phyloP scores from a whole-genome alignment of 2,888 invertebrate species.

The Peribatodes rhomboidaria region DNA sequence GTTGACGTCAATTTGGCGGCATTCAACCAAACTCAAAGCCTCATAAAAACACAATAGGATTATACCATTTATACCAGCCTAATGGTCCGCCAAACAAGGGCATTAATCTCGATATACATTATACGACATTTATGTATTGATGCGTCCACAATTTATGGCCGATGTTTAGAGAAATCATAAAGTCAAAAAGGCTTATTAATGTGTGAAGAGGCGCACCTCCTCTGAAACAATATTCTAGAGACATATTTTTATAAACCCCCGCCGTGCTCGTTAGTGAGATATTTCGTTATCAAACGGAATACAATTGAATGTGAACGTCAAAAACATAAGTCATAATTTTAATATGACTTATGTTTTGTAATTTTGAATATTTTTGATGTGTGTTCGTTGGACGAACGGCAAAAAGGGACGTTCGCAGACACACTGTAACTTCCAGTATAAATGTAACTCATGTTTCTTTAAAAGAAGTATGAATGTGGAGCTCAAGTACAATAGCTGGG shows the following conservation, averaged over 20 bases:
- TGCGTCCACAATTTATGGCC: constrained; percentile 82
- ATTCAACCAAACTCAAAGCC: constrained; percentile 67
- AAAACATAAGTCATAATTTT: constrained; percentile 80
- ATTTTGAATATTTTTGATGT: constrained; percentile 57
- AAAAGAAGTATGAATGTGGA: constrained; percentile 48
- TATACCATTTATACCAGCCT: constrained; percentile 81
- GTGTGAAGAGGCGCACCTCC: constrained; percentile 84
- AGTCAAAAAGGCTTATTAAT: constrained; percentile 84
- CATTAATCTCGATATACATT: constrained; percentile 83
- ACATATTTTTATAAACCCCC: constrained; percentile 79
- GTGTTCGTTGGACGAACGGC: constrained; percentile 53
- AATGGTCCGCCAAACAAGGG: constrained; percentile 84
- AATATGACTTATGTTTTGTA: constrained; percentile 62
- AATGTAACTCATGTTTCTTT: constrained; percentile 43
- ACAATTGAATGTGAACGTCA: constrained; percentile 83
- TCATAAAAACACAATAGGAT: constrained; percentile 82
- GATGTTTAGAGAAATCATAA: constrained; percentile 74
- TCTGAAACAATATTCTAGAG: constrained; percentile 63
- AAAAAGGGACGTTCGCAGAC: constrained; percentile 65
- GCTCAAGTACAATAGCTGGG: background rate
- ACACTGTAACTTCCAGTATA: constrained; percentile 58
- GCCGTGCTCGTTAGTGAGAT: constrained; percentile 78
- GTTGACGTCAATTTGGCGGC: constrained; percentile 70
- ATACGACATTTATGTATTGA: constrained; percentile 68
- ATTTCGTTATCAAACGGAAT: constrained; percentile 77